These are phyloP conservation scores for Periophthalmus modestus DNA, from an alignment of 2,113 vertebrate genomes.

Conservation along the genomic window DNA sequence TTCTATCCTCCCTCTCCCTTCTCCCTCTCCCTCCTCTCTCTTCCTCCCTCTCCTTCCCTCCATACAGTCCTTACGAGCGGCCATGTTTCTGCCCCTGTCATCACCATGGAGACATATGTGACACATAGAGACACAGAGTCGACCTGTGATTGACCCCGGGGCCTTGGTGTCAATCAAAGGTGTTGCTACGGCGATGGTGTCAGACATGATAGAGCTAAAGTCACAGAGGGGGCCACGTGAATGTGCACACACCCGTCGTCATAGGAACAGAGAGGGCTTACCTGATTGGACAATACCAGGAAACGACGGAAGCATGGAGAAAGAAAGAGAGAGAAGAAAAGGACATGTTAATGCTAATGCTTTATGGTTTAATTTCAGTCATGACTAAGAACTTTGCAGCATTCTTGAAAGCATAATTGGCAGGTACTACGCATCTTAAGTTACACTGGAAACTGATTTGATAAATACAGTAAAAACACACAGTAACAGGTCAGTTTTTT, in stretches of 20 bases:
- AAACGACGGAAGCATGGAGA: neutral
- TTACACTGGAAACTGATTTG: neutral
- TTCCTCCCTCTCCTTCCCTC: no score
- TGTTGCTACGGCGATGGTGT: slow-evolving; percentile 22
- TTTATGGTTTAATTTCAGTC: neutral
- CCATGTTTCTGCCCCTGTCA: slow-evolving; percentile 35
- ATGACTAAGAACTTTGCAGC: neutral
- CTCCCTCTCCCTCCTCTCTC: no score
- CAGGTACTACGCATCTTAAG: no score
- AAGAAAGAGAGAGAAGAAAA: neutral
- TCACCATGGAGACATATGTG: slow-evolving; percentile 16
- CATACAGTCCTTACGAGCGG: slow-evolving; percentile 12
- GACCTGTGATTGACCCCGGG: slow-evolving; percentile 29
- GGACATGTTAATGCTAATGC: neutral
- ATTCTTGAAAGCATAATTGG: neutral
- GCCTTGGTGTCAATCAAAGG: slow-evolving; percentile 37
- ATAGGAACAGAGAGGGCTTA: slow-evolving; percentile 33
- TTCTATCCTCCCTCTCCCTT: no score
- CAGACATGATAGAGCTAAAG: slow-evolving; percentile 23
- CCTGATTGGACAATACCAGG: slow-evolving; percentile 42
- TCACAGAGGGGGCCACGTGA: slow-evolving; percentile 2
- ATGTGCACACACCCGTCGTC: neutral
- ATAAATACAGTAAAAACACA: no score
- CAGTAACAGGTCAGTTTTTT: no score
- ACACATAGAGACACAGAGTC: slow-evolving; percentile 28